These are phyloP conservation scores for Drosophila niveifrons DNA, from an alignment of 2,888 invertebrate genomes.

Conservation along the genomic window DNA sequence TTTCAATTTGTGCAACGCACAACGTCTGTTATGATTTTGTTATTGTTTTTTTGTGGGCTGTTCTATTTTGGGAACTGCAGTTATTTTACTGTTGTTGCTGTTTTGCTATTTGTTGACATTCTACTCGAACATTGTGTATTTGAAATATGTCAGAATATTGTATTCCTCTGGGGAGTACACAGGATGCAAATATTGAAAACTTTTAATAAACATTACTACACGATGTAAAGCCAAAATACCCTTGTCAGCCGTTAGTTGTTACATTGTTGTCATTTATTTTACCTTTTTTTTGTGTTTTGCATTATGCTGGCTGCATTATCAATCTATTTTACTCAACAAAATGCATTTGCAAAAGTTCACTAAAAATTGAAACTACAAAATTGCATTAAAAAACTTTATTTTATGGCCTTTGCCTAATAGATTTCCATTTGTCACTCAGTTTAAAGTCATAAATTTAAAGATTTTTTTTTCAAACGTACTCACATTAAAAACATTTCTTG, in stretches of 20 bases:
- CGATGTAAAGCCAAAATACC: constrained; percentile 27
- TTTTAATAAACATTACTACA: constrained; percentile 32
- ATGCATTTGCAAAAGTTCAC: neutral
- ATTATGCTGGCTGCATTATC: neutral
- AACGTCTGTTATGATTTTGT: constrained; percentile 57
- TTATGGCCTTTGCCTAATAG: constrained; percentile 2
- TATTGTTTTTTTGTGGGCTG: constrained; percentile 11
- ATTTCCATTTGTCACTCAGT: neutral
- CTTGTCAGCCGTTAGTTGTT: neutral
- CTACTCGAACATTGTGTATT: constrained; percentile 18
- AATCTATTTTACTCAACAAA: neutral
- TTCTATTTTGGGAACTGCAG: neutral
- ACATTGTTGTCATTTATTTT: neutral
- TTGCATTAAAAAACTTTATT: neutral
- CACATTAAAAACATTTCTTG: neutral
- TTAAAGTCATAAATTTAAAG: too few relatives aligned
- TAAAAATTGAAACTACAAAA: neutral
- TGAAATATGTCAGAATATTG: constrained; percentile 43
- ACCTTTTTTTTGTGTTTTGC: neutral
- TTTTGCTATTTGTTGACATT: constrained; percentile 17
- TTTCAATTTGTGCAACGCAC: constrained; percentile 53
- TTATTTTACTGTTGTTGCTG: neutral
- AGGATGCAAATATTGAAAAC: constrained; percentile 33
- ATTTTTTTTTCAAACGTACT: too few relatives aligned
- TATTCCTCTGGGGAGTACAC: constrained; percentile 22